These are phyloP conservation scores for Acanthococcus lagerstroemiae DNA, from an alignment of 2,888 invertebrate species.

Conservation along the genomic window DNA sequence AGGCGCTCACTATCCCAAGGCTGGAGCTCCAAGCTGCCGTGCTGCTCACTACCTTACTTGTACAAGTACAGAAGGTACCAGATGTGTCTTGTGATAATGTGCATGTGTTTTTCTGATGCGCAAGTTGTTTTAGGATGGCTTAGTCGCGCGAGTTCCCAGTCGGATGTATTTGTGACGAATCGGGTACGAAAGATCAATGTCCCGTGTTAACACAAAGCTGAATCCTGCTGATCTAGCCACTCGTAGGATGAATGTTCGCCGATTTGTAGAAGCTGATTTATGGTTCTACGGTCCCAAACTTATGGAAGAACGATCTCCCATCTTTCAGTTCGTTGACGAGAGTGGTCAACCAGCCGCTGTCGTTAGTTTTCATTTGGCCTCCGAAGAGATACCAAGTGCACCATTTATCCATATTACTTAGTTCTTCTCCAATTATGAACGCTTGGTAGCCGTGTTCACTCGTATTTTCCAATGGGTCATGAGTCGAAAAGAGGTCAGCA, in stretches of 20 bases:
- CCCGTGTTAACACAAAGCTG: not conserved
- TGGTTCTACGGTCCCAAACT: not conserved
- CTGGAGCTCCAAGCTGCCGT: conserved; percentile 1
- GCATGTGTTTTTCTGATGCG: not conserved
- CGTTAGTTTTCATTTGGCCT: too few species aligned
- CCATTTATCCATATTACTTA: too few species aligned
- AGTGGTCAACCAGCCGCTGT: too few species aligned
- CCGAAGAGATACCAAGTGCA: too few species aligned
- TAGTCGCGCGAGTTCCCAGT: not conserved
- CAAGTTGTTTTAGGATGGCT: not conserved
- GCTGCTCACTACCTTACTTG: not conserved
- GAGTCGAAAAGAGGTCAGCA: too few species aligned
- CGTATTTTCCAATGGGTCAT: too few species aligned
- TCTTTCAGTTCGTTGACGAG: too few species aligned
- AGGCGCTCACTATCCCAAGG: not conserved
- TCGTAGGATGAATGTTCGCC: not conserved
- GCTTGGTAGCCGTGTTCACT: too few species aligned
- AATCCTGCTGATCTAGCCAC: conserved; percentile 19
- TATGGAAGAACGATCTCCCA: too few species aligned
- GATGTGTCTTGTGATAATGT: not conserved
- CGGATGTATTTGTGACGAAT: not conserved
- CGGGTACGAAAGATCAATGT: not conserved
- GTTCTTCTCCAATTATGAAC: too few species aligned
- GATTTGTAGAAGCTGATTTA: not conserved
- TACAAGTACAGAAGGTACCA: too few species aligned